Conservation (phyloP, 1,140 invertebrate species). For the Centruroides vittatus region DNA sequence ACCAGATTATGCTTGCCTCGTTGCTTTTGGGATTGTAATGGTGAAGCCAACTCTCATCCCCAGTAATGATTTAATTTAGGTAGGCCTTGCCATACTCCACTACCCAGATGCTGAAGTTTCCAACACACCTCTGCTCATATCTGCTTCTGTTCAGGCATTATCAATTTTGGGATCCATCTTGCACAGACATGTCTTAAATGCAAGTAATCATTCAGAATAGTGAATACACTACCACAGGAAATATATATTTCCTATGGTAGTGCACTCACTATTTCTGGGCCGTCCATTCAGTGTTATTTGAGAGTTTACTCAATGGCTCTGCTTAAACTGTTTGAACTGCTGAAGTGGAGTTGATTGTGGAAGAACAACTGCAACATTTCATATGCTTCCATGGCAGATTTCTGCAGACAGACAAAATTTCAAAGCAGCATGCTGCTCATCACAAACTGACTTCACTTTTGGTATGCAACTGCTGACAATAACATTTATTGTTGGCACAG, state of each 20-base stretch:
- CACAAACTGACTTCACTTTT: background rate
- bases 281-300: background rate
- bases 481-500: too few relatives aligned
- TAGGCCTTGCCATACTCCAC: background rate
- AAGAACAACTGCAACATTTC: background rate
- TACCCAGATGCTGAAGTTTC: background rate
- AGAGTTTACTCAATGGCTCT: background rate
- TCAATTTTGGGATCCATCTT: background rate
- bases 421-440: background rate
- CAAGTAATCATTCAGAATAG: background rate
- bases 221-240: conserved; percentile 1
- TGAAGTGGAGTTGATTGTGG: background rate
- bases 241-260: background rate
- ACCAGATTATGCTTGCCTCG: background rate
- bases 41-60: background rate
- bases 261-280: too few relatives aligned
- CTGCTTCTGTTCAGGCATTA: background rate
- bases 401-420: background rate
- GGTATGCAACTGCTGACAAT: background rate
- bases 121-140: background rate
- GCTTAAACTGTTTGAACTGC: background rate
- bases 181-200: background rate
- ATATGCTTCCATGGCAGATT: background rate
- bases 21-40: background rate
- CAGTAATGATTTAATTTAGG: background rate